Base-by-base conservation (phyloP, 1,140 invertebrate genomes). In the Aporrectodea caliginosa region DNA sequence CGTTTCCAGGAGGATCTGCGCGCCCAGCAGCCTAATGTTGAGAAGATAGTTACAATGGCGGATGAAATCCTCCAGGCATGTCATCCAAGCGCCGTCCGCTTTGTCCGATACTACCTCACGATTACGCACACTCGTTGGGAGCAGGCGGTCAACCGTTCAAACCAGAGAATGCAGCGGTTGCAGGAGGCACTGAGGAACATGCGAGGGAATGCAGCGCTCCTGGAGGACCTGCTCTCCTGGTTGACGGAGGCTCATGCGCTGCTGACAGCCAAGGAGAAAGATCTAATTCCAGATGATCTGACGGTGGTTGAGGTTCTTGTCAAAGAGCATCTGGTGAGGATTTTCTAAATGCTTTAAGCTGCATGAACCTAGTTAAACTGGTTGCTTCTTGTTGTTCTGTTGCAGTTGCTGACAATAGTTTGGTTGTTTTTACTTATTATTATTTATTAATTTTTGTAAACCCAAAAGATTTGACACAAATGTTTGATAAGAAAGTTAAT, bases 31-130 rank as follows among this genome's bases (percentile, higher is more conserved):
- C 84, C 90, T 0, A 95, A 96, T 83, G 97, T 98, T 85, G 93
- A 97, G 85, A 91, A 92, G 69, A 98, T 96, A 0, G 91, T 98
- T 69, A 90, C 92, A 14, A 90, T 98, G 76, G 96, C 96, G 0
- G 93, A 96, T 84, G 90, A 91, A 34, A 96, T 98, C 80, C 90
- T 98, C 16, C 91, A 90, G 43, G 96, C 96, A 86, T 94, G 95
- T 77, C 97, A 99, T 90, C 95, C 96, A 0, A 96, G 98, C 88
- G 95, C 94, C 32, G 93, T 95, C 27, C 91, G 93, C 76, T 95
- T 98, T 43, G 98, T 99, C 85, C 97, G 97, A 87, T 97, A 98
- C 87, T 98, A 97, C 95, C 95, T 98, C 73, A 97, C 95, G 0
- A 98, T 98, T 79, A 98, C 98, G 80, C 94, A 98, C 84, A 95